These are phyloP conservation scores for Onthophagus taurus DNA, from an alignment of 1,140 invertebrate species.

Conservation along the genomic window DNA sequence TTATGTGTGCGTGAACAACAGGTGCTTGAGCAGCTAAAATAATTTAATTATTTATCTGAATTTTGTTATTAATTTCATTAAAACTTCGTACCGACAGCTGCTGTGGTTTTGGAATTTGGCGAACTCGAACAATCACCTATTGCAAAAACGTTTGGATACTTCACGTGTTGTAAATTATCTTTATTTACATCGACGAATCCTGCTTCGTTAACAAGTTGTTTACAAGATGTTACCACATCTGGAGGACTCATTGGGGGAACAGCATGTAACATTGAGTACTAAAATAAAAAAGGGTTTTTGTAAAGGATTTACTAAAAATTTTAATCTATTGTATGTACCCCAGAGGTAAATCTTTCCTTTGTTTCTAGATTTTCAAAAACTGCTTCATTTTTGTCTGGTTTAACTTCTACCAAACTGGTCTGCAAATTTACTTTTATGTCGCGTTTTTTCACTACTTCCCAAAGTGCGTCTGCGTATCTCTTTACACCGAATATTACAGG, in stretches of 20 bases:
- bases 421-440: conserved; percentile 69
- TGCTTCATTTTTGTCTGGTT: conserved; percentile 60
- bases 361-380: conserved; percentile 65
- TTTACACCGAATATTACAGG: conserved; percentile 89
- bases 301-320: no score
- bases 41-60: conserved; percentile 14
- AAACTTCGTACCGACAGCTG: conserved; percentile 66
- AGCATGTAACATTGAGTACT: conserved; percentile 87
- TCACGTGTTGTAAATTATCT: conserved; percentile 69
- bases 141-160: conserved; percentile 82
- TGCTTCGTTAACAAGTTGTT: conserved; percentile 50
- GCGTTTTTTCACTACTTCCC: conserved; percentile 65
- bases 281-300: no score
- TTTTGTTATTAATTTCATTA: neutral
- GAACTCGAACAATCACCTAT: conserved; percentile 86
- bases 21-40: conserved; percentile 71
- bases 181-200: conserved; percentile 75
- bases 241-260: conserved; percentile 84
- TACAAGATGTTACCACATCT: conserved; percentile 48
- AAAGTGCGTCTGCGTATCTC: conserved; percentile 84
- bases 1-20: conserved; percentile 68
- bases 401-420: conserved; percentile 73
- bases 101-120: conserved; percentile 94
- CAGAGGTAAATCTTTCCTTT: conserved; percentile 16
- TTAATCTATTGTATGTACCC: neutral